These are phyloP conservation scores for Psettodes erumei DNA, from an alignment of 2,113 vertebrate species.

Conservation along the genomic window DNA sequence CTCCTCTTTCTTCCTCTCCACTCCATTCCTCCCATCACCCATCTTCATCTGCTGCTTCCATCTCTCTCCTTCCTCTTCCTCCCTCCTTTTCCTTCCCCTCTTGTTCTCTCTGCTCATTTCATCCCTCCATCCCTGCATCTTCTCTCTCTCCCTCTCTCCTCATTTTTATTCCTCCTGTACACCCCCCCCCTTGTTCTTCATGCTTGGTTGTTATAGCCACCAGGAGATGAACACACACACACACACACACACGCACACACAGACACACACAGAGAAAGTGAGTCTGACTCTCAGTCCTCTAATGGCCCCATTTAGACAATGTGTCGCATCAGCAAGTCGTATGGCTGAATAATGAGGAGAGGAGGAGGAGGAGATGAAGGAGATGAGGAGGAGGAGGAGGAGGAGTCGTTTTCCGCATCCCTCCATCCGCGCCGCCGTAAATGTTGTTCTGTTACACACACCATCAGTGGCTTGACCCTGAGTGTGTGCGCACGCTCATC, in stretches of 20 bases:
- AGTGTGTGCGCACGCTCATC: conserved; percentile 34
- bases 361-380: conserved; percentile 20
- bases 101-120: not conserved
- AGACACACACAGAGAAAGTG: conserved; percentile 29
- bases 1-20: not conserved
- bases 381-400: not conserved
- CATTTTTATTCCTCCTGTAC: not conserved
- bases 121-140: no score
- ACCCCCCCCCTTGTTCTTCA: conserved; percentile 51
- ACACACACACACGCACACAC: conserved; percentile 32
- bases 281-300: conserved; percentile 61
- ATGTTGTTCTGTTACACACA: conserved; percentile 59
- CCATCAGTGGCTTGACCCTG: conserved; percentile 14
- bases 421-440: conserved; percentile 52
- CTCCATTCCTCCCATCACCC: not conserved
- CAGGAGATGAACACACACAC: conserved; percentile 49
- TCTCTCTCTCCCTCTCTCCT: not conserved
- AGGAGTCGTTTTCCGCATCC: conserved; percentile 50
- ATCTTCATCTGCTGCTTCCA: not conserved
- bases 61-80: not conserved
- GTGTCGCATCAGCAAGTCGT: conserved; percentile 79
- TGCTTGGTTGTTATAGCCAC: conserved; percentile 65
- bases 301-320: conserved; percentile 78
- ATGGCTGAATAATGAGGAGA: conserved; percentile 71
- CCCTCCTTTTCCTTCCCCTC: not conserved